Percentiles rank a stretch among this genome's conserved stretches.
phyloP scores from a whole-genome alignment of 2,797 vertebrate species.

The Arvicola amphibius region DNA sequence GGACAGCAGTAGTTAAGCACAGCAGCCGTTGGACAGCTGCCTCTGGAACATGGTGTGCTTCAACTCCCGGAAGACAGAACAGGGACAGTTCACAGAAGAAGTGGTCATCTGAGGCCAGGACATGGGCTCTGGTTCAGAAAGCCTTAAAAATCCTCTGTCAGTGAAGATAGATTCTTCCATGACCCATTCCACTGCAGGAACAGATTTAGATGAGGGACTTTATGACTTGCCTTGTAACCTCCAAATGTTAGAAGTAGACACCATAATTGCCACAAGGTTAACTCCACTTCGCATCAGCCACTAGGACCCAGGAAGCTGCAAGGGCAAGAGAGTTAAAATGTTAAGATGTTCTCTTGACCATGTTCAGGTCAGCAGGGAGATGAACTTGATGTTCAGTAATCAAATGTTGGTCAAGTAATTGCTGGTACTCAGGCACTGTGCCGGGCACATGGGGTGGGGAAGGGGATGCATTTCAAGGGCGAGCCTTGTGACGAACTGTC shows the following conservation, averaged over 20 bases:
- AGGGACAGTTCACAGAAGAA: background rate
- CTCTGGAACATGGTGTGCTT: background rate
- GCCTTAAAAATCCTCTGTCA: background rate
- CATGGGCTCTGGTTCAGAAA: background rate
- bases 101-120: background rate
- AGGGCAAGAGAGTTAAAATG: background rate
- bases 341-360: background rate
- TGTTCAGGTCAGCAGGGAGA: background rate
- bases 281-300: rapidly evolving
- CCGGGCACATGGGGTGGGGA: rapidly evolving
- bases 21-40: slow-evolving; percentile 31
- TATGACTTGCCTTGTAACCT: background rate
- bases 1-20: slow-evolving; percentile 41
- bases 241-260: background rate
- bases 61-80: background rate
- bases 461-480: no score
- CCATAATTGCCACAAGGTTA: rapidly evolving
- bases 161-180: background rate
- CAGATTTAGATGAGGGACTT: background rate
- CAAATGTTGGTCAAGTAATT: background rate
- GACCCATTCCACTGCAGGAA: background rate
- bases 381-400: background rate
- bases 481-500: background rate
- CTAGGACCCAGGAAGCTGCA: background rate
- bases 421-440: background rate